phyloP scores from a whole-genome alignment of 2,113 vertebrate species.

The Channa maculata region DNA sequence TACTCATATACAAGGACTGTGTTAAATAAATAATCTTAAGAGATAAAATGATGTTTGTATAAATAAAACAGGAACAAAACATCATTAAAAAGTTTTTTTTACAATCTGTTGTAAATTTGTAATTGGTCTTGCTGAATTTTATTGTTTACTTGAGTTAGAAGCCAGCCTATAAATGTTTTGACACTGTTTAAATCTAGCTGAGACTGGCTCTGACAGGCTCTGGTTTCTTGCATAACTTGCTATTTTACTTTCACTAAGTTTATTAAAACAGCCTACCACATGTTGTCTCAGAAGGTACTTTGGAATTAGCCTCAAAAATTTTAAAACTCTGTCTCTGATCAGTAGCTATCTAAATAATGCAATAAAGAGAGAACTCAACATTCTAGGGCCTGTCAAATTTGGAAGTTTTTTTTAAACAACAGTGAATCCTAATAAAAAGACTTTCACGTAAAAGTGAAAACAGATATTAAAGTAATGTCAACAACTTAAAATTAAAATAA shows the following conservation, averaged over 20 bases:
- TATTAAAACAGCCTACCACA: conserved; percentile 55
- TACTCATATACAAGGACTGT: conserved; percentile 35
- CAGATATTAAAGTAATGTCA: too few species aligned
- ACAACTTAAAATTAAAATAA: too few species aligned
- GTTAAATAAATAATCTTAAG: conserved; percentile 63
- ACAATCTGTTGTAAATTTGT: conserved; percentile 27
- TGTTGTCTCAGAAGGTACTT: conserved; percentile 55
- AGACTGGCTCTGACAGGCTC: conserved; percentile 51
- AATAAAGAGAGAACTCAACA: conserved; percentile 3
- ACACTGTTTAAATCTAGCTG: conserved; percentile 49
- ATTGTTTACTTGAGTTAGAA: conserved; percentile 31
- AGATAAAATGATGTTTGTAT: too few species aligned
- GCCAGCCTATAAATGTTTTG: conserved; percentile 21
- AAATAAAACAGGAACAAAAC: not conserved
- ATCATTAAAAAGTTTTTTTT: not conserved
- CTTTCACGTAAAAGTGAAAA: too few species aligned
- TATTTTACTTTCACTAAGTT: conserved; percentile 56
- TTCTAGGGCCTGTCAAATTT: not conserved
- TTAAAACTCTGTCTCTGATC: not conserved
- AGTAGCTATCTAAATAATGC: not conserved
- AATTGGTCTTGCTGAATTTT: conserved; percentile 34
- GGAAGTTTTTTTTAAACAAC: too few species aligned
- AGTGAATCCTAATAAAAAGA: too few species aligned
- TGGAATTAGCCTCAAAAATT: conserved; percentile 22
- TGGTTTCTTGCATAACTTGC: conserved; percentile 68